These are phyloP conservation scores for Megastigmus dorsalis DNA, from an alignment of 2,888 invertebrate genomes.

Conservation along the genomic window DNA sequence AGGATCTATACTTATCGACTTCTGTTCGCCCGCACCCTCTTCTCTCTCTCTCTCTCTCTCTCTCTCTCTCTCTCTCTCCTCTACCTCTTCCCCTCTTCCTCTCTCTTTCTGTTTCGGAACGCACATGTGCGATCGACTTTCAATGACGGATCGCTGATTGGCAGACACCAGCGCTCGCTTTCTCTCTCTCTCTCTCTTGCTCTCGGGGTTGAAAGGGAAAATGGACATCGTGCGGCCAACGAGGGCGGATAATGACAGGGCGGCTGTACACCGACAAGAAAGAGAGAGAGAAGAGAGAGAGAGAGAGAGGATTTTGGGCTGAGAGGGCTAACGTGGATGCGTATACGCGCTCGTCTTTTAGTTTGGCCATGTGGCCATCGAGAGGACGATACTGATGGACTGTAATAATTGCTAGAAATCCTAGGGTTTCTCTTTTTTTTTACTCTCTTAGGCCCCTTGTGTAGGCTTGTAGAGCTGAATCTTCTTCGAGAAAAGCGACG, in stretches of 20 bases:
- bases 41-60: constrained; percentile 23
- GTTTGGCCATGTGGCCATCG: constrained; percentile 71
- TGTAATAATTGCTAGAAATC: constrained; percentile 70
- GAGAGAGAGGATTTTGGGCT: constrained; percentile 16
- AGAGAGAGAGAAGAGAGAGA: constrained; percentile 28
- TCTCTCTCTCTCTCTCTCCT: constrained; percentile 36
- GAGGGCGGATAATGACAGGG: constrained; percentile 74
- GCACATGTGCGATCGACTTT: constrained; percentile 60
- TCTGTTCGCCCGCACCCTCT: constrained; percentile 60
- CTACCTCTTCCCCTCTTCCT: constrained; percentile 35
- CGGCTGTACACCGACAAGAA: constrained; percentile 57
- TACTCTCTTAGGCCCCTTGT: no score
- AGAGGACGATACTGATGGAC: constrained; percentile 67
- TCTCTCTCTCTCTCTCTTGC: constrained; percentile 19
- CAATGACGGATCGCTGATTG: constrained; percentile 73
- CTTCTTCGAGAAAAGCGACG: no score
- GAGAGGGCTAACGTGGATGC: constrained; percentile 58
- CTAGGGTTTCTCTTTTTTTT: background rate
- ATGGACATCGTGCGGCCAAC: constrained; percentile 62
- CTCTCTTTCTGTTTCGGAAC: constrained; percentile 31
- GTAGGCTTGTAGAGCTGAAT: no score
- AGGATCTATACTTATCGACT: constrained; percentile 69
- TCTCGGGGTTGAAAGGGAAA: constrained; percentile 70
- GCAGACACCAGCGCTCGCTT: constrained; percentile 63
- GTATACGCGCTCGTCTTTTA: constrained; percentile 57